These are phyloP conservation scores for Tenualosa ilisha DNA, from an alignment of 2,797 vertebrate species.

Conservation along the genomic window DNA sequence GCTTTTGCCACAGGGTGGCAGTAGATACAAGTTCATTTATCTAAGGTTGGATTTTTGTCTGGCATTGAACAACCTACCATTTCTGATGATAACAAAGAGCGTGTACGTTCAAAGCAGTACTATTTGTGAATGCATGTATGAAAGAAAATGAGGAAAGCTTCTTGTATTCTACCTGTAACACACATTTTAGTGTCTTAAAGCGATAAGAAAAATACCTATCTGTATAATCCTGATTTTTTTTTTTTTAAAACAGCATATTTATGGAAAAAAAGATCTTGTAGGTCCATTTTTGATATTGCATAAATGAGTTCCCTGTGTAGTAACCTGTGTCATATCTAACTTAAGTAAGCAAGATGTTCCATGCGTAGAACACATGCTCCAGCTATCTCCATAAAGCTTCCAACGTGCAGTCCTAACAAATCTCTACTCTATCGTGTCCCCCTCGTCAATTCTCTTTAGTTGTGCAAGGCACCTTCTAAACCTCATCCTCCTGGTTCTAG, in stretches of 20 bases:
- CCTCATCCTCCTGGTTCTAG: neutral
- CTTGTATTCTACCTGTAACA: no score
- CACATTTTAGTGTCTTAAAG: no score
- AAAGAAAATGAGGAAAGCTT: neutral
- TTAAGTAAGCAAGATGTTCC: no score
- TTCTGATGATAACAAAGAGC: constrained; percentile 8
- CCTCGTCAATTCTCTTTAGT: neutral
- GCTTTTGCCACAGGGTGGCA: constrained; percentile 2
- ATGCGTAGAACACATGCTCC: no score
- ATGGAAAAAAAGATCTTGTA: no score
- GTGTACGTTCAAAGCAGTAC: neutral
- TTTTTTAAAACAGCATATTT: no score
- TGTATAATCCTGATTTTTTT: no score
- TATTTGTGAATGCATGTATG: neutral
- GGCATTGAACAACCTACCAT: neutral
- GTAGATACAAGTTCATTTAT: neutral
- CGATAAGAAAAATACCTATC: no score
- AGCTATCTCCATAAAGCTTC: neutral
- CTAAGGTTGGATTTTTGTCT: neutral
- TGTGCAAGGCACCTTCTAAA: neutral
- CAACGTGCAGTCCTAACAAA: neutral
- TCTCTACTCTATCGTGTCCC: neutral
- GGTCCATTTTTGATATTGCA: no score
- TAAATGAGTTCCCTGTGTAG: no score
- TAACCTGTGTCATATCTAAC: no score